phyloP scores from a whole-genome alignment of 2,797 vertebrate species.

The Sebastes jordani region DNA sequence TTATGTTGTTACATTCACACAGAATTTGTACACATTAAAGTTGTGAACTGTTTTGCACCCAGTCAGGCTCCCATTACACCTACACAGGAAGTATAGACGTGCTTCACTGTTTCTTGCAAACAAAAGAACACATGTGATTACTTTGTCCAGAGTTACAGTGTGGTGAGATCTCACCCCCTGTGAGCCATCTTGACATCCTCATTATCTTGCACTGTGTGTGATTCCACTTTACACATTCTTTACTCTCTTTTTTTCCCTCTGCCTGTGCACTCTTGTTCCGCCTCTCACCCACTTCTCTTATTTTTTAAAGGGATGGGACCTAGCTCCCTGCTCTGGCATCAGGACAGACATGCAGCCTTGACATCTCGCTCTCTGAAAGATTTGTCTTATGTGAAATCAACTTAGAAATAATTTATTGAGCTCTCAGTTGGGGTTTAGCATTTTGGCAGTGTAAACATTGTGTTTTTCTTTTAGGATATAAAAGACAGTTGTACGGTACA shows the following conservation, averaged over 20 bases:
- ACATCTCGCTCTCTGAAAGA: slow-evolving; percentile 18
- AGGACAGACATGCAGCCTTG: slow-evolving; percentile 16
- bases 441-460: slow-evolving; percentile 14
- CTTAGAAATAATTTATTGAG: slow-evolving; percentile 45
- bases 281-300: background rate
- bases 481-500: background rate
- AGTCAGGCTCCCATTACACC: background rate
- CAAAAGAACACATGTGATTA: background rate
- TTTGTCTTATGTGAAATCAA: slow-evolving; percentile 33
- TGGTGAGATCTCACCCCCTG: slow-evolving; percentile 31
- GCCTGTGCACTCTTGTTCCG: background rate
- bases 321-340: slow-evolving; percentile 27
- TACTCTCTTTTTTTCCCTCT: background rate
- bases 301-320: slow-evolving; percentile 9
- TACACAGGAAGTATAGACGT: background rate
- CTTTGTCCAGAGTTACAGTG: background rate
- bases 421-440: slow-evolving; percentile 11
- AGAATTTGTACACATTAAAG: background rate
- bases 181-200: slow-evolving; percentile 34
- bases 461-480: slow-evolving; percentile 5
- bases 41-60: background rate
- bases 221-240: slow-evolving; percentile 18
- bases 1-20: background rate
- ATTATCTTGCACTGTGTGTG: slow-evolving; percentile 31
- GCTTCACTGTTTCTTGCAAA: background rate